These are phyloP conservation scores for Aphodius granarius DNA, from an alignment of 2,888 invertebrate genomes.

Conservation along the genomic window DNA sequence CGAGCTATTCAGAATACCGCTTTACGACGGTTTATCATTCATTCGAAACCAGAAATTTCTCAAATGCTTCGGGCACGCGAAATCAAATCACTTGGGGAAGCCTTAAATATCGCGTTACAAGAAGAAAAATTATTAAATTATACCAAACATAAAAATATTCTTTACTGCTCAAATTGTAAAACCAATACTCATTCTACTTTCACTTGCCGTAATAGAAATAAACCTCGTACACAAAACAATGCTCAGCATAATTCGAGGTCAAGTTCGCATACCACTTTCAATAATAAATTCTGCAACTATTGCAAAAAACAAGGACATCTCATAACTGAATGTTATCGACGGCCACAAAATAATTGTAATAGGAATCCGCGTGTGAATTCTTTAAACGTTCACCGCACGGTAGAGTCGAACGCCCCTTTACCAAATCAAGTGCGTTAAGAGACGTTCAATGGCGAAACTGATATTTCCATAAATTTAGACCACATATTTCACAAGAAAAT, in stretches of 20 bases:
- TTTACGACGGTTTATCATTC: conserved; percentile 25
- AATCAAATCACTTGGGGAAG: conserved; percentile 24
- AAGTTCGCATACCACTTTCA: background rate
- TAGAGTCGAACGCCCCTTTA: background rate
- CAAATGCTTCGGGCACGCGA: conserved; percentile 26
- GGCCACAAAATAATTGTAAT: background rate
- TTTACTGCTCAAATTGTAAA: conserved; percentile 16
- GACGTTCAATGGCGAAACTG: background rate
- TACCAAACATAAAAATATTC: conserved; percentile 3
- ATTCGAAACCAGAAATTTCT: conserved; percentile 23
- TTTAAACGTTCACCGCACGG: background rate
- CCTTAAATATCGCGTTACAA: conserved; percentile 25
- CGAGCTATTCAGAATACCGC: conserved; percentile 21
- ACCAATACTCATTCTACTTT: conserved; percentile 14
- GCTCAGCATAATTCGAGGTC: background rate
- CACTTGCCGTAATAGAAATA: conserved; percentile 14
- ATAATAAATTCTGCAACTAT: conserved; percentile 25
- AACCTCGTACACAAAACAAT: background rate
- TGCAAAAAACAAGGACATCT: conserved; percentile 23
- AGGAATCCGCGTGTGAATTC: background rate
- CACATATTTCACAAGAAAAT: background rate
- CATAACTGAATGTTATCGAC: conserved; percentile 17
- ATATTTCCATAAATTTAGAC: background rate
- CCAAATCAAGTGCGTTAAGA: background rate
- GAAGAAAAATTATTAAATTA: conserved; percentile 23